Evolutionary conservation across 2,113 vertebrate genomes (phyloP), one percentile per base, ranked within the genome.

Genomic region (Sinocyclocheilus anophthalmus): DNA sequence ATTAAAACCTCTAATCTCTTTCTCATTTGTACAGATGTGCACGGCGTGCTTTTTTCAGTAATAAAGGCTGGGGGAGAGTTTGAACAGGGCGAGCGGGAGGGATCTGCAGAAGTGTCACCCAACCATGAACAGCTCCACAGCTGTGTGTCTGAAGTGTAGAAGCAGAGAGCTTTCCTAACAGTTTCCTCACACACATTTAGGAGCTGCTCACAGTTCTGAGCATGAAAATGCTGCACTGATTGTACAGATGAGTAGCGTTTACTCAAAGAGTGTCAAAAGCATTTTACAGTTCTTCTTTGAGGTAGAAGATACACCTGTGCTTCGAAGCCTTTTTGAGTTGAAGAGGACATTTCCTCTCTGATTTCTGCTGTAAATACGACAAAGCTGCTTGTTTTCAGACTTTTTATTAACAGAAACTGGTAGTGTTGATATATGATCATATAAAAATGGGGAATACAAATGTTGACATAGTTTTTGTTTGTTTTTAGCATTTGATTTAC

Each of bases 71-170:
- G 83, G 88, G 86, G 91, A 85, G 69, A 88, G 90, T 94, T 92
- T 90, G 88, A 88, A 86, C 76, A 84, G 81, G 80, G 77, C 86
- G 88, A 89, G 79, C 81, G 59, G 85, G 55, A n/a, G 85, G 88
- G 92, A 92, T 93, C 91, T 90, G 89, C 90, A 88, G 87, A 93
- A 87, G 86, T 92, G 90, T 92, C 93, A 91, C 91, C 92, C 91
- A 92, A 93, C 91, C 84, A 91, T 42, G 88, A 94, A 93, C 88
- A 89, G 81, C 86, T 67, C 81, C 20, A 84, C 89, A 92, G 92
- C 86, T 91, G 89, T 84, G 87, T 87, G 45, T 91, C 88, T 84
- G 87, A 82, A 86, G 87, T 84, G 88, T 90, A 89, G 63, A 48
- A 48, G 10, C 55, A 69, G 73, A 63, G 48, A 63, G 24, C 63